Evolutionary conservation across 2,113 vertebrate genomes (phyloP).

Genomic region (Triplophysa tibetana): DNA sequence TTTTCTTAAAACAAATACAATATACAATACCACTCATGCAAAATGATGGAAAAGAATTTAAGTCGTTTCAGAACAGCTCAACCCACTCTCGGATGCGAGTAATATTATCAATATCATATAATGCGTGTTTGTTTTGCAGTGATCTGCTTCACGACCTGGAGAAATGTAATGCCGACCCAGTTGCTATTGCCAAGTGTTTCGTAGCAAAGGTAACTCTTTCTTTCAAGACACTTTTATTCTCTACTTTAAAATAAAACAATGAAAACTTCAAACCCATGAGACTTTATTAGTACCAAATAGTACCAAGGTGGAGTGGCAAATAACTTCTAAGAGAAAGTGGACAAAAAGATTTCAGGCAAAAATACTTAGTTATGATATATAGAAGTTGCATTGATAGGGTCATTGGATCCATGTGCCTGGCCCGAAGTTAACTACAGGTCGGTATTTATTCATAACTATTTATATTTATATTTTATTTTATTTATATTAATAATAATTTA

Average conservation of each 20-base stretch:
- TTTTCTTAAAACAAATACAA: background rate
- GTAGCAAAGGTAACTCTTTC: constrained; percentile 89
- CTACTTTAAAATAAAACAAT: too few relatives aligned
- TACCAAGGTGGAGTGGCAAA: too few relatives aligned
- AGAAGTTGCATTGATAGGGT: too few relatives aligned
- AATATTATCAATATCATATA: constrained; percentile 19
- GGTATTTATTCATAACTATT: too few relatives aligned
- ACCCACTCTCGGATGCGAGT: background rate
- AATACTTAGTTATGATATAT: too few relatives aligned
- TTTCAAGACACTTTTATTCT: background rate
- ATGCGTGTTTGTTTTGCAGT: constrained; percentile 65
- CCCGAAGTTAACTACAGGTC: too few relatives aligned
- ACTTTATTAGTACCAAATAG: too few relatives aligned
- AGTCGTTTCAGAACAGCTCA: background rate
- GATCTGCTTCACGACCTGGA: constrained; percentile 86
- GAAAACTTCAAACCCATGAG: constrained; percentile 1
- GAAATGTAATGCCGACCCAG: constrained; percentile 87
- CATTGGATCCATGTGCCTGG: too few relatives aligned
- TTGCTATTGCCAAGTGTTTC: constrained; percentile 88
- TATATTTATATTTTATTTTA: too few relatives aligned
- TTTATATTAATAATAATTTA: too few relatives aligned
- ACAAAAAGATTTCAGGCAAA: background rate
- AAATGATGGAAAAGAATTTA: background rate
- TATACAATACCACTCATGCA: background rate
- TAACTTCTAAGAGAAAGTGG: too few relatives aligned